These are phyloP conservation scores for Ditula angustiorana DNA, from an alignment of 2,888 invertebrate species.

Conservation along the genomic window DNA sequence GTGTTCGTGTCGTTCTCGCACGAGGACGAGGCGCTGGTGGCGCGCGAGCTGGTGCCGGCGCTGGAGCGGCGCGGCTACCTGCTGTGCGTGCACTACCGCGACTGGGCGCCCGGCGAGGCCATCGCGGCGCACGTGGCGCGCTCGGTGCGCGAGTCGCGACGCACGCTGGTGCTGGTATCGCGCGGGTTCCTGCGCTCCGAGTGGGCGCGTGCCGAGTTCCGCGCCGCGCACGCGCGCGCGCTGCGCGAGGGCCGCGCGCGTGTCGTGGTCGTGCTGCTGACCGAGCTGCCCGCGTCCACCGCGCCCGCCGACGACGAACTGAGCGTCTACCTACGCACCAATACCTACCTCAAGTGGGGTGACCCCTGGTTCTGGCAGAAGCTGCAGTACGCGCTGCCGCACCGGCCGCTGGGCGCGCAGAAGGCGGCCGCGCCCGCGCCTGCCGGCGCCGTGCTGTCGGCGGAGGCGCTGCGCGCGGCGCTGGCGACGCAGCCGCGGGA, in stretches of 20 bases:
- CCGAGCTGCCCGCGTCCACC: slow-evolving; percentile 83
- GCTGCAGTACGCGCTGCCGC: slow-evolving; percentile 89
- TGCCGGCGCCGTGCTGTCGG: slow-evolving; percentile 30
- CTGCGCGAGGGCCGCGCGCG: slow-evolving; percentile 84
- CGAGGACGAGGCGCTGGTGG: slow-evolving; percentile 90
- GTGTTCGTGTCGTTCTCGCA: slow-evolving; percentile 94
- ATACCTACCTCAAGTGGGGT: slow-evolving; percentile 93
- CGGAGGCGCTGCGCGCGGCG: slow-evolving; percentile 34
- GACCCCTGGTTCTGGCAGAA: slow-evolving; percentile 94
- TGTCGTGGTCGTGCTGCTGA: slow-evolving; percentile 90
- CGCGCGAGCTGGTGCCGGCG: slow-evolving; percentile 87
- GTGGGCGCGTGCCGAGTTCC: slow-evolving; percentile 89
- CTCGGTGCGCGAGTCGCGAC: slow-evolving; percentile 90
- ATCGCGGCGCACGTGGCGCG: slow-evolving; percentile 90
- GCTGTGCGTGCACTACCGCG: slow-evolving; percentile 90
- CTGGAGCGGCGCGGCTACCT: slow-evolving; percentile 86
- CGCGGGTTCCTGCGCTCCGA: slow-evolving; percentile 65
- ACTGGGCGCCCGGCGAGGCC: slow-evolving; percentile 90
- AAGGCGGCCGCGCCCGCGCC: slow-evolving; percentile 34
- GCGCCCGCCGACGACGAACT: slow-evolving; percentile 87
- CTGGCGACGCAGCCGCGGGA: slow-evolving; percentile 28
- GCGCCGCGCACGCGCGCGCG: slow-evolving; percentile 81
- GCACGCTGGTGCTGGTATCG: slow-evolving; percentile 60
- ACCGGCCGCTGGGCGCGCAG: slow-evolving; percentile 23
- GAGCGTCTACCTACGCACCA: slow-evolving; percentile 88